Evolutionary conservation across 2,797 vertebrate genomes (phyloP).

Genomic region (Synaphobranchus kaupii): DNA sequence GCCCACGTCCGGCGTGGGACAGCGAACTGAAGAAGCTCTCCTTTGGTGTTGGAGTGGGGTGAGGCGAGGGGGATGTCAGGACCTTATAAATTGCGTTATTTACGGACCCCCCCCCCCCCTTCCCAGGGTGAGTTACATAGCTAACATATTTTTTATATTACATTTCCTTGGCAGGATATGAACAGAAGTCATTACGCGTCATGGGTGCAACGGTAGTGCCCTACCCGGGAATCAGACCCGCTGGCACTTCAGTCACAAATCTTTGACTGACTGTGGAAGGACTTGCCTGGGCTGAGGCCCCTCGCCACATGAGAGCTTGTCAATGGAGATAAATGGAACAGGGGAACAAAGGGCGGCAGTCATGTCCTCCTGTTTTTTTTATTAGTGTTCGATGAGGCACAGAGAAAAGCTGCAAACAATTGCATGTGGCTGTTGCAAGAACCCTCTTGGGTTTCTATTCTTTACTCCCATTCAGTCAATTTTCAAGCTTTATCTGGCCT

Average conservation of each 20-base stretch:
- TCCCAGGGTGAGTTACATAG: not conserved
- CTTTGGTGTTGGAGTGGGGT: not conserved
- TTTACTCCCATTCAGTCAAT: not conserved
- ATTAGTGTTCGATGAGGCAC: not conserved
- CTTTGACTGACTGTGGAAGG: not conserved
- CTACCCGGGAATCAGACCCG: not conserved
- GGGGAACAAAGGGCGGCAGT: slow-evolving; percentile 16
- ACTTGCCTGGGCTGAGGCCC: not conserved
- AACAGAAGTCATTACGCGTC: not conserved
- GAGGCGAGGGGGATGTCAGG: not conserved
- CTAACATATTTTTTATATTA: not conserved
- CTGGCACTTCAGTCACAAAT: not conserved
- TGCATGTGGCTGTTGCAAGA: slow-evolving; percentile 15
- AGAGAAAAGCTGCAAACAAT: slow-evolving; percentile 11
- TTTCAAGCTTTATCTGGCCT: slow-evolving; percentile 10
- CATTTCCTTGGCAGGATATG: not conserved
- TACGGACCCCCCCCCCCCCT: not conserved
- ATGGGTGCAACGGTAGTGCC: not conserved
- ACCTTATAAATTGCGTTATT: not conserved
- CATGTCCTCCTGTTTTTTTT: slow-evolving; percentile 4
- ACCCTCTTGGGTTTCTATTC: slow-evolving; percentile 8
- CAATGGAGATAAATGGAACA: slow-evolving; percentile 20
- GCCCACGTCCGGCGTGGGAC: not conserved
- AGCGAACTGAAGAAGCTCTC: not conserved
- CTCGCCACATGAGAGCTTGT: not conserved